phyloP scores from a whole-genome alignment of 64 coral and sea anemone species.

The Stichodactyla helianthus region DNA sequence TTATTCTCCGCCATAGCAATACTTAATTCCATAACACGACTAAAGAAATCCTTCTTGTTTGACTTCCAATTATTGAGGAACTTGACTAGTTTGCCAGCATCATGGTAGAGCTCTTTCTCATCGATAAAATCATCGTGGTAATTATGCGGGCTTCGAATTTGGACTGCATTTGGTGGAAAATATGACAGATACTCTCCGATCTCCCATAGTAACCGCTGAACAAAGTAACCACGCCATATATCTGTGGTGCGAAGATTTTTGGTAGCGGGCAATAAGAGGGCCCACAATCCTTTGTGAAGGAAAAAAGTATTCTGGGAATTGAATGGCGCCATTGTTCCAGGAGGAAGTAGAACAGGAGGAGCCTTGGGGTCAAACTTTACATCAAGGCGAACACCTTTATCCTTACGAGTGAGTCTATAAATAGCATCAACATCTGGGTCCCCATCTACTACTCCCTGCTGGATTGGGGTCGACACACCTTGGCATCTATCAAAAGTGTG shows the following conservation, averaged over 20 bases:
- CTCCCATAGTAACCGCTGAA: conserved; percentile 57
- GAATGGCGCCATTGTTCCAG: conserved; percentile 58
- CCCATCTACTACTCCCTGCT: conserved; percentile 67
- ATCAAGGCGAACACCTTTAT: conserved; percentile 48
- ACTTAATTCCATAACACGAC: conserved; percentile 48
- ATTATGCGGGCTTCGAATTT: conserved; percentile 53
- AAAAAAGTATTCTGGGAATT: conserved; percentile 80
- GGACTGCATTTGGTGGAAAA: conserved; percentile 71
- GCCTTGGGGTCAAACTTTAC: conserved; percentile 57
- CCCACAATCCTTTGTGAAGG: conserved; percentile 45
- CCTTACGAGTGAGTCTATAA: conserved; percentile 64
- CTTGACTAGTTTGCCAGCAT: conserved; percentile 37
- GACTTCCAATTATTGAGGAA: conserved; percentile 59
- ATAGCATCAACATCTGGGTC: conserved; percentile 77
- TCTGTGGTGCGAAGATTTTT: conserved; percentile 45
- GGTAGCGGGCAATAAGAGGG: conserved; percentile 28
- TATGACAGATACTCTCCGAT: conserved; percentile 59
- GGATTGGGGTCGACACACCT: conserved; percentile 36
- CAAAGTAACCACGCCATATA: conserved; percentile 71
- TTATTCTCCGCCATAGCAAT: conserved; percentile 36
- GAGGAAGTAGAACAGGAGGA: conserved; percentile 49
- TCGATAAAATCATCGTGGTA: conserved; percentile 61
- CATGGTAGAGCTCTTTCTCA: conserved; percentile 47
- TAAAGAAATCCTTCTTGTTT: conserved; percentile 43
- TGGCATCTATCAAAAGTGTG: conserved; percentile 53